Conservation (phyloP, 2,888 invertebrate species). For the Pycnomerus fuliginosus region DNA sequence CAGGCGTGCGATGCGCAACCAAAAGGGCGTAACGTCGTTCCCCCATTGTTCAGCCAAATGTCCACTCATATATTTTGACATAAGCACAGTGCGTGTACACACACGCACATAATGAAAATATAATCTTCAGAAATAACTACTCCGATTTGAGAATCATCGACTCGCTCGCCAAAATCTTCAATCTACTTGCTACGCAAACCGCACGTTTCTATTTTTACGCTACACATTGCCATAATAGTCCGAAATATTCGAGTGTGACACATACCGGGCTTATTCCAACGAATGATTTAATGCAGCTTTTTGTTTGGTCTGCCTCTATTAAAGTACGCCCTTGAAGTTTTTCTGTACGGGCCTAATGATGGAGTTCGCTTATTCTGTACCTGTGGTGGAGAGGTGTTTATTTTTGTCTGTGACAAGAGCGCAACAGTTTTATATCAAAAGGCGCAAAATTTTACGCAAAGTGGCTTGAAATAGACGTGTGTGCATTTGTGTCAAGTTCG, state of each 20-base stretch:
- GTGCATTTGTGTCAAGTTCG: too few relatives aligned
- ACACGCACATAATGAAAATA: slow-evolving; percentile 1
- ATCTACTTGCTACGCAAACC: slow-evolving; percentile 6
- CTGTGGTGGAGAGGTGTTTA: too few relatives aligned
- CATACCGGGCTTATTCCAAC: too few relatives aligned
- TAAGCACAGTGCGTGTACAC: not conserved
- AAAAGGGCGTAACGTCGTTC: slow-evolving; percentile 14
- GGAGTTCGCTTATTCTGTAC: too few relatives aligned
- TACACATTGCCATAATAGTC: slow-evolving; percentile 10
- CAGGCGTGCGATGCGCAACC: slow-evolving; percentile 5
- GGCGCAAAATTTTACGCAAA: too few relatives aligned
- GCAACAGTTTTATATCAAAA: too few relatives aligned
- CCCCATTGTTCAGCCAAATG: slow-evolving; percentile 8
- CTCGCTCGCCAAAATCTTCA: slow-evolving; percentile 8
- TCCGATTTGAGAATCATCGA: slow-evolving; percentile 10
- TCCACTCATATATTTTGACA: slow-evolving; percentile 1
- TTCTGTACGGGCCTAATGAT: too few relatives aligned
- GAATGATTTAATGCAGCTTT: too few relatives aligned
- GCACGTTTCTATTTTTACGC: slow-evolving; percentile 7
- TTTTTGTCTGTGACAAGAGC: too few relatives aligned
- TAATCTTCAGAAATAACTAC: slow-evolving; percentile 6
- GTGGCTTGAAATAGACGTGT: too few relatives aligned
- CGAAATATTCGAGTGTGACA: slow-evolving; percentile 4
- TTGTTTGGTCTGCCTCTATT: too few relatives aligned
- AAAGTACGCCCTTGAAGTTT: too few relatives aligned